A percentile compares a stretch with the other conserved stretches of the same genome.
Conservation (phyloP, 23 tunicate genomes). For the Aplidium turbinatum region DNA sequence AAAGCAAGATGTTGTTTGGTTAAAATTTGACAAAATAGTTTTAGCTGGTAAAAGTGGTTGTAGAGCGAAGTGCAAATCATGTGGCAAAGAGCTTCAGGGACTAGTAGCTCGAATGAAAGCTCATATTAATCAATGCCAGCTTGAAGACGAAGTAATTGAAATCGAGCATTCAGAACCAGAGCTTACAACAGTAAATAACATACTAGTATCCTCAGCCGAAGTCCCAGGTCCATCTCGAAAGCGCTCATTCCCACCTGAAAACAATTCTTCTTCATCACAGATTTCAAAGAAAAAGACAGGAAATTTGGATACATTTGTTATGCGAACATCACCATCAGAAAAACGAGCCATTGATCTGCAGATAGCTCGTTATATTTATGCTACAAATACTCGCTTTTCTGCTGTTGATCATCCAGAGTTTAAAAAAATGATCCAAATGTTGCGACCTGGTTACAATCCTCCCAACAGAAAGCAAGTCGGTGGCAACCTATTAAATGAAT, state of each 20-base stretch:
- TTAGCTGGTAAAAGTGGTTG: slow-evolving; percentile 15
- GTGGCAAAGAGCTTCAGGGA: slow-evolving; percentile 16
- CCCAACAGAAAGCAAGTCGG: slow-evolving; percentile 3
- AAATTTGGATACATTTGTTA: neutral
- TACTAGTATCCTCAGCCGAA: slow-evolving; percentile 4
- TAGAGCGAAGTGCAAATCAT: neutral
- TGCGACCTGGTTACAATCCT: slow-evolving; percentile 2
- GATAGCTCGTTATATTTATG: slow-evolving; percentile 14
- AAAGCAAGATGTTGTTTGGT: slow-evolving; percentile 11
- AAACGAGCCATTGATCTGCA: slow-evolving; percentile 2
- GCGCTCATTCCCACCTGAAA: slow-evolving; percentile 11
- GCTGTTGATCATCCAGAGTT: slow-evolving; percentile 17
- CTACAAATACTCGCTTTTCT: slow-evolving; percentile 5
- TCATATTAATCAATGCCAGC: neutral
- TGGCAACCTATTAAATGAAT: slow-evolving; percentile 4
- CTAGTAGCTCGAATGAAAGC: slow-evolving; percentile 13
- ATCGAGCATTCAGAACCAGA: neutral
- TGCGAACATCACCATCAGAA: neutral
- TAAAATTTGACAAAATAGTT: slow-evolving; percentile 9
- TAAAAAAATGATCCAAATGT: slow-evolving; percentile 7
- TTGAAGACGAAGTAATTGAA: slow-evolving; percentile 10
- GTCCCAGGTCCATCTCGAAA: neutral
- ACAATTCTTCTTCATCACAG: neutral
- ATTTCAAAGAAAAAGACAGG: neutral
- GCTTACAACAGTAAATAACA: neutral